These are phyloP conservation scores for Acanthochromis polyacanthus DNA, from an alignment of 2,113 vertebrate species.

Conservation along the genomic window DNA sequence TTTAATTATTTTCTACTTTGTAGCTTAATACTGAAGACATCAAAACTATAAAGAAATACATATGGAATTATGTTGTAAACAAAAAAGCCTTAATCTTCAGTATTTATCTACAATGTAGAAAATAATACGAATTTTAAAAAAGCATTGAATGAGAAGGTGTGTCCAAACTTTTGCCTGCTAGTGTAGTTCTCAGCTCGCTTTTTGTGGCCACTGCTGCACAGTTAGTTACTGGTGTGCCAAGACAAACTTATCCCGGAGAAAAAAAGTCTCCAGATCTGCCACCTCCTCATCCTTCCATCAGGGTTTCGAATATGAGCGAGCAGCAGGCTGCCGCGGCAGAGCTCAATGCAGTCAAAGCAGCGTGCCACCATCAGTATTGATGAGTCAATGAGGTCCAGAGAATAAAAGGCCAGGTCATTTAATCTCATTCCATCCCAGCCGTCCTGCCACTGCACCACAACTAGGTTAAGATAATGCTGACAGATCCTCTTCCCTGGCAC, in stretches of 20 bases:
- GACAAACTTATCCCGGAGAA: background rate
- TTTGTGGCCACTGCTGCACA: background rate
- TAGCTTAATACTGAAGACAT: too few relatives aligned
- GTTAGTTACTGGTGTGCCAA: background rate
- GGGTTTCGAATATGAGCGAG: background rate
- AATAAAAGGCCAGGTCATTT: slow-evolving; percentile 54
- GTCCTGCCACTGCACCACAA: slow-evolving; percentile 50
- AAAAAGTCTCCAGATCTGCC: background rate
- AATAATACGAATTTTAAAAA: too few relatives aligned
- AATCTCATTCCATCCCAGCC: slow-evolving; percentile 59
- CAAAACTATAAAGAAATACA: too few relatives aligned
- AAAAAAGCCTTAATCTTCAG: too few relatives aligned
- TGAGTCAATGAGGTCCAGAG: slow-evolving; percentile 36
- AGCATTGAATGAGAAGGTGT: too few relatives aligned
- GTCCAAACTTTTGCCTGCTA: too few relatives aligned
- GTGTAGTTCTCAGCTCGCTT: background rate
- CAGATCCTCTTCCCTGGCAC: slow-evolving; percentile 47
- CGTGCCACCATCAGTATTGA: slow-evolving; percentile 21
- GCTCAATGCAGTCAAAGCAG: slow-evolving; percentile 9
- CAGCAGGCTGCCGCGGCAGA: slow-evolving; percentile 4
- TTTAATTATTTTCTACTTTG: too few relatives aligned
- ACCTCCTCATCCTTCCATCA: background rate
- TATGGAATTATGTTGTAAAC: too few relatives aligned
- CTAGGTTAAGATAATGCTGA: slow-evolving; percentile 66
- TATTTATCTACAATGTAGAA: too few relatives aligned